Evolutionary conservation across 2,113 vertebrate genomes (phyloP), one percentile per base, ranked within the genome.

Genomic region (Rattus rattus): DNA sequence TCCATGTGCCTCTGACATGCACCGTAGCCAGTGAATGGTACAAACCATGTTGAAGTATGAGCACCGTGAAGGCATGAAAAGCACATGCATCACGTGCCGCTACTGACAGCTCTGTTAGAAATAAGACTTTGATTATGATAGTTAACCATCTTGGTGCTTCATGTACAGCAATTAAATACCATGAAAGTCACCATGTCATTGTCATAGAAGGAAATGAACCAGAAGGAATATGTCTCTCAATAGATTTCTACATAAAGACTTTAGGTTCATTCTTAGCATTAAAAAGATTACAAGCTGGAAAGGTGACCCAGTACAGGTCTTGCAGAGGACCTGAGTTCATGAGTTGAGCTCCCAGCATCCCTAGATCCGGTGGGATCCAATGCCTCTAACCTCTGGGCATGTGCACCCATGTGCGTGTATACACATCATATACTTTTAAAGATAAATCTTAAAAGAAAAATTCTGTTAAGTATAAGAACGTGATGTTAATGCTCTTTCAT

Each of bases 191-290:
- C 73, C 5, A 91, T 95, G 94, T 95, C 56, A 90, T 91, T 85
- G 54, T 96, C 33, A 47, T 13, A 24, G 92, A 85, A 91, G 73
- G 84, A 93, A 93, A 65, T 94, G 81, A 91, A 92, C 91, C 94
- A 91, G 56, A 43, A 43, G 43, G 43, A 43, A 47, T 36, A 54
- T 75, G 56, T 94, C 12, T 91, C 7, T 88, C 75, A 91, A 87
- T 30, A 12, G 3, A 69, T 88, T 56, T 72, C 6, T 95, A 47
- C 67, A 73, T 88, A 95, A 95, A 96, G 76, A 69, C 56, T 59
- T 84, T 85, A 22, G 65, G 94, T 94, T 93, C 81, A 52, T 87
- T 96, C 69, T 90, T 73, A 90, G 73, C 85, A 94, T 94, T 94
- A 59, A 80, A 93, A 93, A 91, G 67, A 67, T 61, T 86, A 79